Base-by-base conservation (phyloP, 2,113 vertebrate genomes). In the Budorcas taxicolor region DNA sequence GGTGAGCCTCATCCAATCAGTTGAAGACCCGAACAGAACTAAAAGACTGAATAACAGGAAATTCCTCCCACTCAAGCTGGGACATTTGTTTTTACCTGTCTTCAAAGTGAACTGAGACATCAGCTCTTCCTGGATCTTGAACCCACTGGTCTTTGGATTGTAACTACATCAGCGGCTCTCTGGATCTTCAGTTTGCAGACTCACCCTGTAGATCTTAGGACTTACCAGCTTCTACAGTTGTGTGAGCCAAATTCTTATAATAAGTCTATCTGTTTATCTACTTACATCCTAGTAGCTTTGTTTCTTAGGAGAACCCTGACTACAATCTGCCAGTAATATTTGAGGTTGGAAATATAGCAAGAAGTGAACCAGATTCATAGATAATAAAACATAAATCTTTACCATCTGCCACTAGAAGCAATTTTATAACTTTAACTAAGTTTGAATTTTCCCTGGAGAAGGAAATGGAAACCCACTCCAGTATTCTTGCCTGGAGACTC, bases 361-460 rank as follows among this genome's bases (percentile, higher is more conserved):
- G 58, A 83, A 36, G 17, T 40, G 5, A 80, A 88, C 81, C 53
- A 96, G 58, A 91, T 90, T 85, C 12, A 82, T 23, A 62, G 43
- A 33, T 57, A 87, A 87, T 83, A 84, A 74, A 95, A 91, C 58
- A 90, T 43, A 97, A 94, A 82, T 90, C 74, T 89, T 85, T 90
- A 87, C 36, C 6, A 58, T 9, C 15, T 92, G 8, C 3, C 5
- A 60, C 17, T 60, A 21, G 8, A 21, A 90, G 71, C 10, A 84
- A 60, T 62, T 95, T 91, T 40, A 14, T 55, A 90, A 87, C 76
- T 31, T 50, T 84, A 83, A 87, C 6, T 33, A 29, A 92, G 92
- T 86, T 95, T 91, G 43, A 47, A 52, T 94, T 97, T 71, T 78
- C 11, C 21, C 3, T 74, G 67, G 10, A 40, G 10, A 74, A 74